phyloP scores from a whole-genome alignment of 2,113 vertebrate genomes.

The Gymnocephalus cernua region DNA sequence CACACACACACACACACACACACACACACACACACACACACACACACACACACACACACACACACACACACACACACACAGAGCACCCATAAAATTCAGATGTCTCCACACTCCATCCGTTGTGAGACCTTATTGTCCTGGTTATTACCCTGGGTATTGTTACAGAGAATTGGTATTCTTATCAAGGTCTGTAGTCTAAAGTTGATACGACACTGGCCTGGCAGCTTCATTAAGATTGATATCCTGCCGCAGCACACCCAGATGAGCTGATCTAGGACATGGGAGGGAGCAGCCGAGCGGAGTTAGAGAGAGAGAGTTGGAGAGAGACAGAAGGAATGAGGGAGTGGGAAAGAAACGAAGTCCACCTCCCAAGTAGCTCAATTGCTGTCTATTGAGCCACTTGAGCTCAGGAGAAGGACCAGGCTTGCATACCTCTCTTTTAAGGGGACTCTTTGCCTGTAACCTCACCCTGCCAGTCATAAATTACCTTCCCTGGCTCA shows the following conservation, averaged over 20 bases:
- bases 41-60: constrained; percentile 11
- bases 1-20: constrained; percentile 27
- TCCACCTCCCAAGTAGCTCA: constrained; percentile 79
- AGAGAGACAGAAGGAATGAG: constrained; percentile 47
- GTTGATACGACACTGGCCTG: constrained; percentile 76
- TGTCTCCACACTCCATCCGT: constrained; percentile 76
- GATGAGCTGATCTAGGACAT: constrained; percentile 71
- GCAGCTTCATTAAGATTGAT: constrained; percentile 81
- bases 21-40: not conserved
- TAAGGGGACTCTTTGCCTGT: constrained; percentile 69
- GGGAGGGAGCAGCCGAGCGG: constrained; percentile 53
- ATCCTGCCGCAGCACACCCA: constrained; percentile 67
- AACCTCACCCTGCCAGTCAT: constrained; percentile 81
- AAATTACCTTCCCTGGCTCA: constrained; percentile 74
- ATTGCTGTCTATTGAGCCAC: constrained; percentile 74
- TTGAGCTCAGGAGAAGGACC: constrained; percentile 74
- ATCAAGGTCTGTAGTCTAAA: constrained; percentile 78
- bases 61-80: constrained; percentile 50
- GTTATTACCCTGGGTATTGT: constrained; percentile 81
- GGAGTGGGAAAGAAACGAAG: constrained; percentile 51
- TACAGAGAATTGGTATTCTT: constrained; percentile 79
- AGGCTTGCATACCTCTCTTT: constrained; percentile 77
- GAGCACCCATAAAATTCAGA: constrained; percentile 74
- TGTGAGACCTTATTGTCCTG: constrained; percentile 77
- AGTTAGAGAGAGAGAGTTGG: constrained; percentile 43